These are phyloP conservation scores for Spinibarbus caldwelli DNA, from an alignment of 2,797 vertebrate species.

Conservation along the genomic window DNA sequence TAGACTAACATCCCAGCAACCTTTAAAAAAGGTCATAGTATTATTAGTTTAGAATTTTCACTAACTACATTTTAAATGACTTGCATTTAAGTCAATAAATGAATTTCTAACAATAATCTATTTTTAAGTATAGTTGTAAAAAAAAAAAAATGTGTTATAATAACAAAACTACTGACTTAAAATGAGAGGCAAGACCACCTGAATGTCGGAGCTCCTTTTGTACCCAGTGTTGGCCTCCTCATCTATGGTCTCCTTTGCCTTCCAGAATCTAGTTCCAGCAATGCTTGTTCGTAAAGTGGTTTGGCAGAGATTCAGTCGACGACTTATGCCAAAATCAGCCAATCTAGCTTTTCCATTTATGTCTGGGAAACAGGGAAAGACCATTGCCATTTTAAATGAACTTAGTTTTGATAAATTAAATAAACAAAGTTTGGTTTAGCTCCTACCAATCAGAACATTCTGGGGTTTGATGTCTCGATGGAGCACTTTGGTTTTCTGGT, in stretches of 20 bases:
- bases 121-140: too few species aligned
- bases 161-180: not conserved
- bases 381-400: not conserved
- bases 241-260: constrained; percentile 66
- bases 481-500: constrained; percentile 60
- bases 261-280: constrained; percentile 73
- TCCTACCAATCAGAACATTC: constrained; percentile 75
- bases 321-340: constrained; percentile 74
- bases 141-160: not conserved
- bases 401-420: not conserved
- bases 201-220: constrained; percentile 69
- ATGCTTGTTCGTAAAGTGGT: constrained; percentile 60
- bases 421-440: too few species aligned
- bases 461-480: constrained; percentile 76
- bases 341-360: constrained; percentile 60
- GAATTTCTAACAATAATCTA: not conserved
- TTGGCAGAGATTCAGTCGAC: constrained; percentile 60
- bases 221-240: constrained; percentile 49
- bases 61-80: not conserved
- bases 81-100: not conserved
- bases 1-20: constrained; percentile 75
- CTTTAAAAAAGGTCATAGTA: constrained; percentile 49
- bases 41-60: not conserved
- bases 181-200: constrained; percentile 60
- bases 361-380: constrained; percentile 29